These are phyloP conservation scores for Solenodon paradoxus DNA, from an alignment of 2,113 vertebrate genomes.

Conservation along the genomic window DNA sequence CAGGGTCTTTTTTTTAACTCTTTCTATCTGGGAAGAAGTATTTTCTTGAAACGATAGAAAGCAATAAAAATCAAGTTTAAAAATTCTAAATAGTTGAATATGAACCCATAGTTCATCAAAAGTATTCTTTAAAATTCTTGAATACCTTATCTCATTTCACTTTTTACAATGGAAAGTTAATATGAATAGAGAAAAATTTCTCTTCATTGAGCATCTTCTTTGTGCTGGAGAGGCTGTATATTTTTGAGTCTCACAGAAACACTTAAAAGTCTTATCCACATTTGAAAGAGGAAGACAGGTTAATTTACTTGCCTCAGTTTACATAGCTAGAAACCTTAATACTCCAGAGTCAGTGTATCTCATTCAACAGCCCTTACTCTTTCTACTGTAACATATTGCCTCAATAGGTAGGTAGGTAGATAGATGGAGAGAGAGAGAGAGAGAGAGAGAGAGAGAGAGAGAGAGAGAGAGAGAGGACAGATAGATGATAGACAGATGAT, in stretches of 20 bases:
- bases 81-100: background rate
- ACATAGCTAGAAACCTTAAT: background rate
- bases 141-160: background rate
- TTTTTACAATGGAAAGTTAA: background rate
- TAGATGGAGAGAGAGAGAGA: too few species aligned
- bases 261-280: background rate
- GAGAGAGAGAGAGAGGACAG: too few species aligned
- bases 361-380: background rate
- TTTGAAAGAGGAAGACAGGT: slow-evolving; percentile 43
- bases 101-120: background rate
- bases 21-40: background rate
- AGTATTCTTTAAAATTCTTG: background rate
- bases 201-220: background rate
- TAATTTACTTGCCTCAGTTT: slow-evolving; percentile 4
- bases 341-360: background rate
- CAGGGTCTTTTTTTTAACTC: background rate
- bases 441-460: too few species aligned
- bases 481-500: too few species aligned
- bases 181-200: background rate
- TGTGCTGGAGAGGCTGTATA: background rate
- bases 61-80: background rate
- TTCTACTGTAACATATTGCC: background rate
- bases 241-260: background rate
- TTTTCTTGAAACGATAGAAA: background rate
- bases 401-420: too few species aligned